These are phyloP conservation scores for Anolis apletophallus DNA, from an alignment of 2,797 vertebrate species.

Conservation along the genomic window DNA sequence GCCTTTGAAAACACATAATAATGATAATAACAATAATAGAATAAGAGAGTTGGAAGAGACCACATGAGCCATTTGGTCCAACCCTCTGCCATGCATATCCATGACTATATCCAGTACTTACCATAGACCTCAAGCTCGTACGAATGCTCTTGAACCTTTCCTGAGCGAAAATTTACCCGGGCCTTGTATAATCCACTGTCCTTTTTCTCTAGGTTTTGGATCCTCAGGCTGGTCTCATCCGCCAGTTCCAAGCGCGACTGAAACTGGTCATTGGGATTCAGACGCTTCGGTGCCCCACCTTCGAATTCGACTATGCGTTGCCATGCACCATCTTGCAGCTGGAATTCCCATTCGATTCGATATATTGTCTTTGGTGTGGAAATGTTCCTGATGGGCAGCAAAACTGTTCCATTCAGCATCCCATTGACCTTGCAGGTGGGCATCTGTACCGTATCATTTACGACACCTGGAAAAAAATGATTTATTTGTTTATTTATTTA, in stretches of 20 bases:
- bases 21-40: too few relatives aligned
- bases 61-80: too few relatives aligned
- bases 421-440: not conserved
- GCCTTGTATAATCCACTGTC: not conserved
- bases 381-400: not conserved
- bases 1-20: too few relatives aligned
- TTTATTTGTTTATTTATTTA: too few relatives aligned
- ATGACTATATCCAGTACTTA: too few relatives aligned
- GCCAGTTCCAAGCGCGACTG: not conserved
- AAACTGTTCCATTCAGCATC: not conserved
- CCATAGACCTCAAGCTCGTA: not conserved
- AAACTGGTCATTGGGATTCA: not conserved
- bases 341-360: not conserved
- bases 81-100: too few relatives aligned
- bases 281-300: not conserved
- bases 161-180: rapidly evolving
- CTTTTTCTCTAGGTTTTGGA: not conserved
- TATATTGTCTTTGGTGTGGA: rapidly evolving
- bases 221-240: not conserved
- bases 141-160: rapidly evolving
- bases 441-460: rapidly evolving
- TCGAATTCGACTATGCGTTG: not conserved
- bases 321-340: rapidly evolving
- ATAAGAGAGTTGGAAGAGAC: too few relatives aligned
- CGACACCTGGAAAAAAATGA: not conserved